Evolutionary conservation across 1,140 invertebrate genomes (phyloP).

Genomic region (Drosophila orosa): DNA sequence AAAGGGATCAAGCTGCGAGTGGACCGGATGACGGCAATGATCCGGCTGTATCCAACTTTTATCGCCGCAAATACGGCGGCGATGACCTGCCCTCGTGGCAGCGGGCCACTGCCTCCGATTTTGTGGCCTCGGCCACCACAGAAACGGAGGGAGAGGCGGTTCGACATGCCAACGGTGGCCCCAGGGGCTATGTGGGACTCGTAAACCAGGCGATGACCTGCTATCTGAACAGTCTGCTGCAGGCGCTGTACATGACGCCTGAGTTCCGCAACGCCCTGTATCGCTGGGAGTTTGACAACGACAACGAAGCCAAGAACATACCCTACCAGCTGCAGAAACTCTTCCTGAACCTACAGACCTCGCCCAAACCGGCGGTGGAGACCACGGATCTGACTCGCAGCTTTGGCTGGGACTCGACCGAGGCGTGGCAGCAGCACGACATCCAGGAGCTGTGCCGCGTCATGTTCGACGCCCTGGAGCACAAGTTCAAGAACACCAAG

Average conservation of each 20-base stretch:
- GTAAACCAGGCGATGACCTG: conserved; percentile 98
- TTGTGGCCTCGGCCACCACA: conserved; percentile 47
- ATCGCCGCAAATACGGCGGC: conserved; percentile 56
- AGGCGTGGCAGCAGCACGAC: conserved; percentile 97
- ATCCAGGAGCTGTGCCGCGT: conserved; percentile 96
- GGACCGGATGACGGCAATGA: conserved; percentile 27
- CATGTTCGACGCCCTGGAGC: conserved; percentile 96
- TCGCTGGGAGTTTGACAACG: conserved; percentile 92
- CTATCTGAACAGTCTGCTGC: conserved; percentile 95
- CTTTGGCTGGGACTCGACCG: conserved; percentile 96
- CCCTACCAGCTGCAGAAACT: conserved; percentile 95
- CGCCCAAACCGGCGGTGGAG: conserved; percentile 90
- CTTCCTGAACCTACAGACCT: conserved; percentile 94
- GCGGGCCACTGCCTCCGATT: conserved; percentile 29
- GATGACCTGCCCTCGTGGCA: conserved; percentile 57
- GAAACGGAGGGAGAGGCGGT: conserved; percentile 39
- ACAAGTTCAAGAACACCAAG: conserved; percentile 93
- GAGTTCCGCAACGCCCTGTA: conserved; percentile 96
- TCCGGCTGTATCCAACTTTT: conserved; percentile 42
- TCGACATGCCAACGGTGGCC: conserved; percentile 30
- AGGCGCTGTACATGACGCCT: conserved; percentile 97
- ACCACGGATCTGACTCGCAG: conserved; percentile 95
- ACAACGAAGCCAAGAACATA: conserved; percentile 90
- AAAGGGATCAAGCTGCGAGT: conserved; percentile 5
- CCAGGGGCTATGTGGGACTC: conserved; percentile 91